These are phyloP conservation scores for Diadumene lineata DNA, from an alignment of 92 coral and sea anemone species.

Conservation along the genomic window DNA sequence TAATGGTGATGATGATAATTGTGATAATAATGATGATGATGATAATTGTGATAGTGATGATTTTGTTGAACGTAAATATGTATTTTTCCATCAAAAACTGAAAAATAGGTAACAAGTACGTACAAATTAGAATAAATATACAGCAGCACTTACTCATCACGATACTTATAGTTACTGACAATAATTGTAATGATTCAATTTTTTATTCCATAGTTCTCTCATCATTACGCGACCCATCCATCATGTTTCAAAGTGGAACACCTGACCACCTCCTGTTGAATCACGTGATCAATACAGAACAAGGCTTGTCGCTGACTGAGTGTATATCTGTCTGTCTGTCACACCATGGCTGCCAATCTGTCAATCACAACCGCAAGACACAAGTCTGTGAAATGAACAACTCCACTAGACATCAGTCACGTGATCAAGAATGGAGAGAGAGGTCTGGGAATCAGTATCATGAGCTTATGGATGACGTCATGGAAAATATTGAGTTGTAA, in stretches of 20 bases:
- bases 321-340: slow-evolving; percentile 13
- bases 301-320: not conserved
- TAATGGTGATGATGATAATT: too few species aligned
- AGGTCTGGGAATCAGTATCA: slow-evolving; percentile 14
- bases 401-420: not conserved
- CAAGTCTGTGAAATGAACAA: slow-evolving; percentile 5
- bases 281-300: slow-evolving; percentile 1
- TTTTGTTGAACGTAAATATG: too few species aligned
- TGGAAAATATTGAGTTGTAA: too few species aligned
- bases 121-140: too few species aligned
- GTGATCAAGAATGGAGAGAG: slow-evolving; percentile 2
- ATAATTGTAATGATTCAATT: too few species aligned
- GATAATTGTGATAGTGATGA: too few species aligned
- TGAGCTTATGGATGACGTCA: not conserved
- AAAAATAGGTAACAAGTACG: too few species aligned
- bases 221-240: not conserved
- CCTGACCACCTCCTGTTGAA: not conserved
- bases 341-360: not conserved
- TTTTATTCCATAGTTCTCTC: not conserved
- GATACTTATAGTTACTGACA: too few species aligned
- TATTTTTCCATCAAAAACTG: too few species aligned
- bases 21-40: too few species aligned
- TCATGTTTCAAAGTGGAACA: slow-evolving; percentile 1
- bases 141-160: too few species aligned
- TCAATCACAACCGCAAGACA: not conserved